Conservation (phyloP, 2,113 vertebrate species). For the Tenebrosternarchus preto region DNA sequence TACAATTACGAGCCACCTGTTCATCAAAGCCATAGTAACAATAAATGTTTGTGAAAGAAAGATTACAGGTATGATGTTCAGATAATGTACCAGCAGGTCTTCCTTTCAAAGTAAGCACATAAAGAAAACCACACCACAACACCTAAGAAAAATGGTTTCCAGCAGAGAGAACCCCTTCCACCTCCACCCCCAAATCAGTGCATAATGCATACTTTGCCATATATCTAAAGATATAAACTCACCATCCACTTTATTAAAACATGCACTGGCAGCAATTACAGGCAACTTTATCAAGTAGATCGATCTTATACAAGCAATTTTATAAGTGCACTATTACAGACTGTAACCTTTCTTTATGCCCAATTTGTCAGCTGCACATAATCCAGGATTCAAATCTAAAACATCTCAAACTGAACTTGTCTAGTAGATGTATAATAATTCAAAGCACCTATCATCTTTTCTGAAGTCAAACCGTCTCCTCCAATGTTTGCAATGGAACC, state of each 20-base stretch:
- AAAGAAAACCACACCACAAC: neutral
- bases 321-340: too few species aligned
- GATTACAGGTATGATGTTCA: constrained; percentile 33
- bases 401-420: too few species aligned
- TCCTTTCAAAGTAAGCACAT: neutral
- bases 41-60: constrained; percentile 30
- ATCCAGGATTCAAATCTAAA: too few species aligned
- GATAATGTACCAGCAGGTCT: neutral
- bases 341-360: too few species aligned
- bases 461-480: too few species aligned
- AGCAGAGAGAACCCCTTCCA: neutral
- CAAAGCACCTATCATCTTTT: neutral
- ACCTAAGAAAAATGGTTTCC: neutral
- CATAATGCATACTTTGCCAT: neutral
- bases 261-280: neutral
- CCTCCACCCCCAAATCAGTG: neutral
- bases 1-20: constrained; percentile 20
- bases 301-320: too few species aligned
- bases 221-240: neutral
- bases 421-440: too few species aligned
- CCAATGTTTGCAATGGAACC: neutral
- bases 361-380: too few species aligned
- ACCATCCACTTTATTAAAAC: neutral
- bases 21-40: constrained; percentile 45
- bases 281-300: too few species aligned